Evolutionary conservation across 2,888 invertebrate species (phyloP).

Genomic region (Drosophila pegasa): DNA sequence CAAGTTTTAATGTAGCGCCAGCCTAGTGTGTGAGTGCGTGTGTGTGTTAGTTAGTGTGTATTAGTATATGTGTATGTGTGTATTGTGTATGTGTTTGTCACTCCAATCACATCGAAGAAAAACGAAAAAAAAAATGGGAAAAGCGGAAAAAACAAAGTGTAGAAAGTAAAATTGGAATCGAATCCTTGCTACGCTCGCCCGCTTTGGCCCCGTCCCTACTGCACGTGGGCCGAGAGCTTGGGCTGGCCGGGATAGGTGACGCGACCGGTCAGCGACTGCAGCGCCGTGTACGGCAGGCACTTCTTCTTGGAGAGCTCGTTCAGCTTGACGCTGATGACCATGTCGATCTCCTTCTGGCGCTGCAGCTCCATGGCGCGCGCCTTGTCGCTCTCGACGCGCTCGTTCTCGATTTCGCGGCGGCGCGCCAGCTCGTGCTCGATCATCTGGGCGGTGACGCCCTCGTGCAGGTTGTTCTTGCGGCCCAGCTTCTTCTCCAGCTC

Average conservation of each 20-base stretch:
- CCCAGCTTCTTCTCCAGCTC: conserved; percentile 38
- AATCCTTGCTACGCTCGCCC: background rate
- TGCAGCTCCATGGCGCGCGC: conserved; percentile 30
- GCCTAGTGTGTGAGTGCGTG: background rate
- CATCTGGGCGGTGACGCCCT: conserved; percentile 59
- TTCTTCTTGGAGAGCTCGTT: conserved; percentile 54
- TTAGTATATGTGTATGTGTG: conserved; percentile 6
- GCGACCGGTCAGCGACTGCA: conserved; percentile 57
- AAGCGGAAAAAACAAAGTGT: conserved; percentile 12
- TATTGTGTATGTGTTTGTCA: conserved; percentile 13
- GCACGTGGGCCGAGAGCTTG: conserved; percentile 32
- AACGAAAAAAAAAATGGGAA: conserved; percentile 1
- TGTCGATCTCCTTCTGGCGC: conserved; percentile 67
- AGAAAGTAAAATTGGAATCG: no score
- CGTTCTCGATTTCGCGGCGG: conserved; percentile 53
- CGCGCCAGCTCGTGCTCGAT: conserved; percentile 62
- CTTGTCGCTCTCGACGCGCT: conserved; percentile 37
- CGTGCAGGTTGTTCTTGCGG: conserved; percentile 44
- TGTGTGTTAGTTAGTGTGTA: conserved; percentile 3
- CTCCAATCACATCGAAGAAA: conserved; percentile 11
- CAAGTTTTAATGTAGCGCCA: conserved; percentile 50
- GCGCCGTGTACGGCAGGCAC: conserved; percentile 47
- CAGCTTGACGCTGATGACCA: conserved; percentile 64
- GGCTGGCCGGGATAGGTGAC: conserved; percentile 27
- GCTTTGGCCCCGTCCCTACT: conserved; percentile 5